Evolutionary conservation across 2,888 invertebrate species (phyloP).

Genomic region (Podotricha telesiphe): DNA sequence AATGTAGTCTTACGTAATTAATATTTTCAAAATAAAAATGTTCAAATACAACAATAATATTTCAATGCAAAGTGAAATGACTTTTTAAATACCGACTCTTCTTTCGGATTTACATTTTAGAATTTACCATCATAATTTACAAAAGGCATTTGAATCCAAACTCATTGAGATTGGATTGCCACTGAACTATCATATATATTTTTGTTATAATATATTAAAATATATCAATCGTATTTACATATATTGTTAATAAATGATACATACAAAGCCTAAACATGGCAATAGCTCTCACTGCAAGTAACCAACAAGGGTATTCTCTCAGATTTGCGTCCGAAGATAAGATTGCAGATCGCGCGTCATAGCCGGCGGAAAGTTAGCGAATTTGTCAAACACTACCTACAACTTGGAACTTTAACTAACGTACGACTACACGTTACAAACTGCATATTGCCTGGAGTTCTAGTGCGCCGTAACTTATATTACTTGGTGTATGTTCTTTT

Average conservation of each 20-base stretch:
- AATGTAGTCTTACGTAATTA: too few relatives aligned
- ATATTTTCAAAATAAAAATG: too few relatives aligned
- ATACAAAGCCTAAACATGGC: constrained; percentile 13
- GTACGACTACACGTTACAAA: constrained; percentile 38
- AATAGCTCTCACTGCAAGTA: neutral
- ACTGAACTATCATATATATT: too few relatives aligned
- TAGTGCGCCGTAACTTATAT: constrained; percentile 36
- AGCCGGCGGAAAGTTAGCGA: constrained; percentile 53
- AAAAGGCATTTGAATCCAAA: too few relatives aligned
- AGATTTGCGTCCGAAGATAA: constrained; percentile 62
- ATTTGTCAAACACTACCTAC: constrained; percentile 55
- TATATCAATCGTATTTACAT: too few relatives aligned
- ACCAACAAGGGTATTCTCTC: constrained; percentile 54
- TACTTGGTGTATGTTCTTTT: constrained; percentile 35
- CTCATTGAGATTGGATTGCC: too few relatives aligned
- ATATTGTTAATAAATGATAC: constrained; percentile 4
- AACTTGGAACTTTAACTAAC: constrained; percentile 41
- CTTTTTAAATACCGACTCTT: too few relatives aligned
- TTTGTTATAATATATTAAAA: too few relatives aligned
- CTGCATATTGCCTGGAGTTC: constrained; percentile 41
- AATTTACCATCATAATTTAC: too few relatives aligned
- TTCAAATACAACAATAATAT: too few relatives aligned
- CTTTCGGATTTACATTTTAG: too few relatives aligned
- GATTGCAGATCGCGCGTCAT: constrained; percentile 64
- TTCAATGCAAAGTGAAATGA: too few relatives aligned